Conservation (phyloP, 2,888 invertebrate genomes). For the Tridacna crocea region DNA sequence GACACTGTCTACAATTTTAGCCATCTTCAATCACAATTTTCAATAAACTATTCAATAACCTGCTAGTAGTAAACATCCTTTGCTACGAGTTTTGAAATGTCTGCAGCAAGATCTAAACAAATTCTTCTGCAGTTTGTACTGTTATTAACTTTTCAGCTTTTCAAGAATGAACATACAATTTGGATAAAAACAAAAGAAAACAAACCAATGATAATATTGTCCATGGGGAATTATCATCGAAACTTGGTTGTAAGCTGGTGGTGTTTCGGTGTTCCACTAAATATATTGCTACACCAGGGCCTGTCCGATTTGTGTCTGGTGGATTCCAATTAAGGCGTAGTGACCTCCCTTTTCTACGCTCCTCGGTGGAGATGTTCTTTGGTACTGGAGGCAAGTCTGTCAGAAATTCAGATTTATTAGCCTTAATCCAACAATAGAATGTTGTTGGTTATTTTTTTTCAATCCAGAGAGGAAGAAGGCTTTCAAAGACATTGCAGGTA, state of each 20-base stretch:
- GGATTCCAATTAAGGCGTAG: constrained; percentile 50
- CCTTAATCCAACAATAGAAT: background rate
- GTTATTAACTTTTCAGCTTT: too few relatives aligned
- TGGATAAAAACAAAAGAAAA: background rate
- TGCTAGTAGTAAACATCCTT: too few relatives aligned
- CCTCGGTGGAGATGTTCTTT: constrained; percentile 61
- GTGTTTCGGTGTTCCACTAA: constrained; percentile 55
- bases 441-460: too few relatives aligned
- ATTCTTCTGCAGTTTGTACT: too few relatives aligned
- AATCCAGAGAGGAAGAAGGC: too few relatives aligned
- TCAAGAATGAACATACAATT: background rate
- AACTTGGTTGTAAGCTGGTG: constrained; percentile 44
- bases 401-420: background rate
- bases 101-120: too few relatives aligned
- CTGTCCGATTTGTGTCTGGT: constrained; percentile 19
- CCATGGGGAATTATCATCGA: constrained; percentile 52
- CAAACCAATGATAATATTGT: constrained; percentile 38
- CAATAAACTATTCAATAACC: too few relatives aligned
- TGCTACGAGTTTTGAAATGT: too few relatives aligned
- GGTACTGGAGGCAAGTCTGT: constrained; percentile 67
- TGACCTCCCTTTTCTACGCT: constrained; percentile 61
- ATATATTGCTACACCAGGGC: constrained; percentile 31
- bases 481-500: background rate
- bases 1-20: too few relatives aligned
- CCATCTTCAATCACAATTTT: too few relatives aligned